Conservation (phyloP, 2,888 invertebrate species). For the Philereme transversata region DNA sequence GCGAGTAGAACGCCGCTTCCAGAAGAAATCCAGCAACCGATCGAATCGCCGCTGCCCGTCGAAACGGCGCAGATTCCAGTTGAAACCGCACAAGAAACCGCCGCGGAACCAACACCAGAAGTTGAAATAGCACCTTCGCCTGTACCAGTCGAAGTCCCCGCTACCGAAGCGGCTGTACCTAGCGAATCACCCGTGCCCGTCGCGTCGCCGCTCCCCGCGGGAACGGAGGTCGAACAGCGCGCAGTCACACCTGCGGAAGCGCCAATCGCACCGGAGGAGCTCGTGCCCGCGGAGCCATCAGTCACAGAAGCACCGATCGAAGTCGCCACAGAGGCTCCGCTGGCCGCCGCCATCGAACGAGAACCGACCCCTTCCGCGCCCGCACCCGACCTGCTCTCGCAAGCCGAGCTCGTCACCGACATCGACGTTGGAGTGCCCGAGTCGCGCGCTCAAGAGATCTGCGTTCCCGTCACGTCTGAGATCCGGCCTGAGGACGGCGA, state of each 20-base stretch:
- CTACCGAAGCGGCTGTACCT: neutral
- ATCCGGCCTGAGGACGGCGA: slow-evolving; percentile 63
- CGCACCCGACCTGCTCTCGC: slow-evolving; percentile 68
- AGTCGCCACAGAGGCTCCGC: slow-evolving; percentile 24
- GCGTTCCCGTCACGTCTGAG: slow-evolving; percentile 72
- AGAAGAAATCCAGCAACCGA: slow-evolving; percentile 13
- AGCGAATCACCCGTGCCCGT: slow-evolving; percentile 14
- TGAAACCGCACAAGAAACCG: slow-evolving; percentile 46
- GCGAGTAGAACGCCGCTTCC: slow-evolving; percentile 32
- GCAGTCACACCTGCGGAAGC: neutral
- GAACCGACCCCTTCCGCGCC: slow-evolving; percentile 43
- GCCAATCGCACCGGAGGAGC: neutral
- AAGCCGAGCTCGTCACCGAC: slow-evolving; percentile 68
- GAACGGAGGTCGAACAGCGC: neutral
- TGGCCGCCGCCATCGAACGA: slow-evolving; percentile 19
- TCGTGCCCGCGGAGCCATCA: slow-evolving; percentile 1
- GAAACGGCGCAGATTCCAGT: slow-evolving; percentile 35
- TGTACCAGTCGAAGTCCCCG: neutral
- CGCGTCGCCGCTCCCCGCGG: slow-evolving; percentile 35
- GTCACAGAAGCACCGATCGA: slow-evolving; percentile 28
- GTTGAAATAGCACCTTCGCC: slow-evolving; percentile 33
- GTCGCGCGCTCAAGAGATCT: slow-evolving; percentile 77
- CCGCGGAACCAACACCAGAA: slow-evolving; percentile 23
- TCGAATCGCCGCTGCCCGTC: slow-evolving; percentile 41
- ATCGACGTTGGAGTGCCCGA: slow-evolving; percentile 71